Base-by-base conservation (phyloP, 35 echinoderm and acorn worm genomes). In the Amphiura filiformis region DNA sequence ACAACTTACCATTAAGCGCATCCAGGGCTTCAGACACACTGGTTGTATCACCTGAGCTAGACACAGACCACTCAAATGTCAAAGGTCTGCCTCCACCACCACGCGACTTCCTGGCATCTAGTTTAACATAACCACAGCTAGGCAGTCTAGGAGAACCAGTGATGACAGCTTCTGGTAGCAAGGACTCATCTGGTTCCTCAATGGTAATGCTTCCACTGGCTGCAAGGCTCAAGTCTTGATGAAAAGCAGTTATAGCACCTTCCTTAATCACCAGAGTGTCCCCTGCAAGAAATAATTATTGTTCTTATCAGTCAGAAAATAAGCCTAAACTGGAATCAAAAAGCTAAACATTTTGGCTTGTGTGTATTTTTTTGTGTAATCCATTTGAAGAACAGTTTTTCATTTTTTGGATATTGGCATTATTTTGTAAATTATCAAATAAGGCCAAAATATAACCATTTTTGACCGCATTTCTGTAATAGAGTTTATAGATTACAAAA, bases 51-150 rank as follows among this genome's bases (percentile, higher is more conserved):
- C 93, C 93, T 0, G 23, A 28, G 49, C 95, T 97, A 1, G 35
- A 64, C n/a, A 97, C 95, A 0, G 79, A 87, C 95, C 95, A 97
- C 34, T 39, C 3, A 49, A 89, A 97, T 18, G 84, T 91, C 75
- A 97, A 75, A 23, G 84, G 79, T 5, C 95, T 79, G 26, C 91
- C 95, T 14, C 95, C 95, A 41, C 88, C 87, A 22, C 95, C 95
- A 7, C 85, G 94, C 0, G 95, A 97, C 14, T 61, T 76, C 5
- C 95, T 88, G 30, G 84, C 95, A 85, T 91, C 86, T 20, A 97
- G 78, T 18, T 79, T 37, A 1, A 97, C 86, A 40, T 94, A 39
- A n/a, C 95, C 95, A 85, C 95, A 97, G 83, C 95, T 97, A 1
- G 95, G 92, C 0, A 97, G 82, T 32, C 31, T 93, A 4, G 89